Evolutionary conservation across 2,113 vertebrate species (phyloP).

Genomic region (Xiphophorus couchianus): DNA sequence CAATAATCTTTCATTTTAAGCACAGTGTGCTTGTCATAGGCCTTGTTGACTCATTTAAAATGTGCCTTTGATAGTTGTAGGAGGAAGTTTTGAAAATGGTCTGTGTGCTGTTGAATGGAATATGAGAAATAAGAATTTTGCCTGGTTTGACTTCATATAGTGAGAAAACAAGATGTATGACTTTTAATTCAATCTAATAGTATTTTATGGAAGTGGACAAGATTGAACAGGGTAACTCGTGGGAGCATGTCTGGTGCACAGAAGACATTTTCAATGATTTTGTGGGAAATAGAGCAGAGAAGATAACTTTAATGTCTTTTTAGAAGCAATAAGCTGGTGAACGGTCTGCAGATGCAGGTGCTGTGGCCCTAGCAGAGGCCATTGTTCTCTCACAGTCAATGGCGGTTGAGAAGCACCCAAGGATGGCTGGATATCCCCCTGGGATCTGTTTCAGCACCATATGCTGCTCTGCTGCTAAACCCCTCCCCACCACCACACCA

Average conservation of each 20-base stretch:
- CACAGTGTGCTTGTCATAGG: too few species aligned
- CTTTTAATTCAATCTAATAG: too few species aligned
- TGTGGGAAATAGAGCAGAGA: neutral
- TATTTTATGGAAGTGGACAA: too few species aligned
- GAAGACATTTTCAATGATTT: neutral
- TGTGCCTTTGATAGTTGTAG: too few species aligned
- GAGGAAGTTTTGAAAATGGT: too few species aligned
- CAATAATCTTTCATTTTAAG: too few species aligned
- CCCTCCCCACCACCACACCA: constrained; percentile 49
- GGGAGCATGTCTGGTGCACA: neutral
- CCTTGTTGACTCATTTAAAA: too few species aligned
- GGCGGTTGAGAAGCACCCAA: constrained; percentile 24
- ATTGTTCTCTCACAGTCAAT: constrained; percentile 44
- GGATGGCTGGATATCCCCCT: constrained; percentile 24
- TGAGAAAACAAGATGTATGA: too few species aligned
- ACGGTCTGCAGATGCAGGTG: neutral
- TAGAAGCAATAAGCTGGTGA: neutral
- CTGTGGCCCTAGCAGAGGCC: neutral
- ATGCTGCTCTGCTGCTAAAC: constrained; percentile 61
- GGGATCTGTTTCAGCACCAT: constrained; percentile 67
- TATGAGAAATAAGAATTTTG: too few species aligned
- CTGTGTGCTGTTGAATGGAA: too few species aligned
- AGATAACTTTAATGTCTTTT: neutral
- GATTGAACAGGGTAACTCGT: too few species aligned
- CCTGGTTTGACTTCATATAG: too few species aligned